Base-by-base conservation (phyloP, 2,888 invertebrate species). In the Acholoe squamosa region DNA sequence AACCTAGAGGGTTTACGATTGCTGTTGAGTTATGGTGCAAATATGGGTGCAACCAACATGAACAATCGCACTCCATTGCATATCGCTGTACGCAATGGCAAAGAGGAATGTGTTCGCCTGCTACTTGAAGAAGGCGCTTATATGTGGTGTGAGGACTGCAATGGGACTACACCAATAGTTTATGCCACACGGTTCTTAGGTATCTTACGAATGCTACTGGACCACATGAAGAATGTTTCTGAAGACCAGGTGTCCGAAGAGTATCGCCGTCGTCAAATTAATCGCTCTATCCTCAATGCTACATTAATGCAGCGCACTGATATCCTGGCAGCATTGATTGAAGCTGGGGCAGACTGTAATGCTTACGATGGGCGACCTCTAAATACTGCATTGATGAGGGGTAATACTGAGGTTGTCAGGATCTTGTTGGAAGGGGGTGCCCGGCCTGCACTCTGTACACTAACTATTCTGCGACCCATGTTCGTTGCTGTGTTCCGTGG, bases 91-190 rank as follows among this genome's bases (percentile, higher is more conserved):
- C 86, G 86, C 28, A 86, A 56, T 56, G 56, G 56, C 28, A 22
- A 28, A 7, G 86, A 86, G 86, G 86, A 52, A 28, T 86, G 86
- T 54, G 86, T 86, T 12, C 52, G 86, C 0, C 1, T 86, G 19
- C 86, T 86, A 10, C 86, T 86, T 52, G 86, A 86, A 12, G 86
- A 86, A 22, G 86, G 86, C 25, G 86, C 86, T n/a, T 25, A 54
- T 16, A 86, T 86, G 86, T 86, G 86, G 86, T 54, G 52, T n/a
- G 86, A 86, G 56, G 86, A 86, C 31, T 86, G 86, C 31, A 86
- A 86, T 56, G 54, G 56, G 54, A 86, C 54, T 0, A 86, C 86
- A 54, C 86, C 86, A 16, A 86, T 86, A 22, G 86, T 86, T 12
- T 86, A 86, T 54, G 86, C 86, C 52, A 86, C 86, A 0, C 86